Conservation (phyloP, 2,113 vertebrate genomes). For the Brienomyrus longianalis region DNA sequence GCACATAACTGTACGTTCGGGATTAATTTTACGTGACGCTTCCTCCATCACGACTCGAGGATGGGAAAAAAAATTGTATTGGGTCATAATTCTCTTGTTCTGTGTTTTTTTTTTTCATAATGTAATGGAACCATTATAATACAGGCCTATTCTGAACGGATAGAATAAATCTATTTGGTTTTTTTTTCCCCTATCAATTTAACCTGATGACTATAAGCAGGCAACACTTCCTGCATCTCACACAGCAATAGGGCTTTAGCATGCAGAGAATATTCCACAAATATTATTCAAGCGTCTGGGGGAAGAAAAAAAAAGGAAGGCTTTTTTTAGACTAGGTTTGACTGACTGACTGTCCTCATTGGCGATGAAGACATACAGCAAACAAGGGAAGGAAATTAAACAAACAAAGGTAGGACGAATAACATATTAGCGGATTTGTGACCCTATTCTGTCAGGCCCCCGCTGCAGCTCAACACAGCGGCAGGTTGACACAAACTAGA, state of each 20-base stretch:
- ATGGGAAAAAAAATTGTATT: not conserved
- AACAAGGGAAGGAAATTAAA: not conserved
- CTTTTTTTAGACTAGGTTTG: not conserved
- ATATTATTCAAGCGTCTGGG: not conserved
- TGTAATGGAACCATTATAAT: not conserved
- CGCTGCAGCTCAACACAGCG: not conserved
- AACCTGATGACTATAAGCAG: not conserved
- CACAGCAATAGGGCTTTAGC: not conserved
- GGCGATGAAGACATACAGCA: not conserved
- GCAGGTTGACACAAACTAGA: not conserved
- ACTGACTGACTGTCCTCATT: not conserved
- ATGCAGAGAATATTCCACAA: not conserved
- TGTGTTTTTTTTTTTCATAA: not conserved
- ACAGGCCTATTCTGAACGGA: not conserved
- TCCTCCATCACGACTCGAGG: not conserved
- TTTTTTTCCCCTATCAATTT: not conserved
- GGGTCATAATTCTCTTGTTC: constrained; percentile 14
- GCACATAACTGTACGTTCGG: not conserved
- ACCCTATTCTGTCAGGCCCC: not conserved
- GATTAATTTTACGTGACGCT: constrained; percentile 25
- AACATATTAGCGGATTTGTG: not conserved
- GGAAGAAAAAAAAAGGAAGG: not conserved
- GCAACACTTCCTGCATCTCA: not conserved
- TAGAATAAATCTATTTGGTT: not conserved
- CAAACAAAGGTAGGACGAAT: not conserved